phyloP scores from a whole-genome alignment of 1,140 invertebrate genomes.

The Andricus grossulariae region DNA sequence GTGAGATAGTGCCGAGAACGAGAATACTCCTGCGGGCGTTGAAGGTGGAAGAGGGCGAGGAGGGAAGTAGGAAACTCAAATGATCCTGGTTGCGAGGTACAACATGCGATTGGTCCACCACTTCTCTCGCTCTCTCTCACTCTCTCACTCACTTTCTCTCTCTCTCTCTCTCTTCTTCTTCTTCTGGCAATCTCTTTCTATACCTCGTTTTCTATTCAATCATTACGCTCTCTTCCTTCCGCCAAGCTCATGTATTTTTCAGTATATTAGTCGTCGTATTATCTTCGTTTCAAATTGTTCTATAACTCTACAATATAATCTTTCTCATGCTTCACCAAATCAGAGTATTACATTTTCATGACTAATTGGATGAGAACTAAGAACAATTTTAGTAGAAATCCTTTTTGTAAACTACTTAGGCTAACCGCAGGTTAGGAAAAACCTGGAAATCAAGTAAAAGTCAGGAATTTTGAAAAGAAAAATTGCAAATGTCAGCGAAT shows the following conservation, averaged over 20 bases:
- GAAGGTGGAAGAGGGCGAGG: slow-evolving; percentile 37
- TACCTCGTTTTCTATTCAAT: slow-evolving; percentile 39
- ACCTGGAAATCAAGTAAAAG: too few species aligned
- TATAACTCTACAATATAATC: neutral
- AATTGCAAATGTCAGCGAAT: too few species aligned
- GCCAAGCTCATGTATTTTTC: slow-evolving; percentile 36
- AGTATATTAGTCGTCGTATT: slow-evolving; percentile 25
- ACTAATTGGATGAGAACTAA: neutral
- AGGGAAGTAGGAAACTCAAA: slow-evolving; percentile 68
- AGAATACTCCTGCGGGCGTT: slow-evolving; percentile 46
- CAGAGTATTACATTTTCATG: neutral
- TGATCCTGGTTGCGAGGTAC: slow-evolving; percentile 67
- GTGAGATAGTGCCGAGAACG: slow-evolving; percentile 36
- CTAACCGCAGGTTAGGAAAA: too few species aligned
- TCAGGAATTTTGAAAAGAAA: too few species aligned
- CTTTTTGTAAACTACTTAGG: too few species aligned
- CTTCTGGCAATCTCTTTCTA: slow-evolving; percentile 34
- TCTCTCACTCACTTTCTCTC: slow-evolving; percentile 41
- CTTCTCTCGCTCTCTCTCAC: slow-evolving; percentile 30
- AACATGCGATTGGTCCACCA: slow-evolving; percentile 68
- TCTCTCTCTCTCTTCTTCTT: slow-evolving; percentile 42
- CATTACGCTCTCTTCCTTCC: slow-evolving; percentile 38
- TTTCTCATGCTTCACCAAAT: slow-evolving; percentile 25
- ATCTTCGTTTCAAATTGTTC: slow-evolving; percentile 19
- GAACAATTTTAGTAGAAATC: too few species aligned